Evolutionary conservation across 2,888 invertebrate species (phyloP).

Genomic region (Digitonthophagus gazella): DNA sequence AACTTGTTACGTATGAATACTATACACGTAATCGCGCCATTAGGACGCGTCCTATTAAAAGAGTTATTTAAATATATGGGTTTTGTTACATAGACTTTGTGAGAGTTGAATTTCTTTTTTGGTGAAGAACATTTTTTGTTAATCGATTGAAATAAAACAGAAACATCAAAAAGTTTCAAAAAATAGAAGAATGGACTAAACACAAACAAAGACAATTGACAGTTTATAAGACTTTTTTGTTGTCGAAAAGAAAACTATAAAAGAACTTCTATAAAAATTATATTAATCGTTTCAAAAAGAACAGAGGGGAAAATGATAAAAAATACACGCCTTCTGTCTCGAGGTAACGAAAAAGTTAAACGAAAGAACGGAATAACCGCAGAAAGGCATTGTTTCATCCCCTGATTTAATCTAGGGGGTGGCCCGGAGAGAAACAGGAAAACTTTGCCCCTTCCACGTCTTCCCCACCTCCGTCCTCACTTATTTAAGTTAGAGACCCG

Average conservation of each 20-base stretch:
- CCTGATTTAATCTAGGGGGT: conserved; percentile 35
- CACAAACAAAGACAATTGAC: no score
- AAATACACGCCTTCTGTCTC: background rate
- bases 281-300: background rate
- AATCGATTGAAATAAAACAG: background rate
- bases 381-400: conserved; percentile 35
- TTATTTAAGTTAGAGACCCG: conserved; percentile 37
- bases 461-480: conserved; percentile 23
- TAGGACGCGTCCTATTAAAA: background rate
- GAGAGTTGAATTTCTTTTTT: no score
- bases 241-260: background rate
- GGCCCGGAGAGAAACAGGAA: conserved; percentile 32
- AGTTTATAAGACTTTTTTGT: no score
- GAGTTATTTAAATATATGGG: background rate
- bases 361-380: background rate
- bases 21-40: background rate
- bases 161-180: no score
- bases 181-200: no score
- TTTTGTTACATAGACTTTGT: background rate
- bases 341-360: background rate
- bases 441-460: conserved; percentile 33
- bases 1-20: no score
- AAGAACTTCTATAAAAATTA: background rate
- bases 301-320: background rate
- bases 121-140: background rate